Conservation (phyloP, 2,888 invertebrate genomes). For the Chorisops tibialis region DNA sequence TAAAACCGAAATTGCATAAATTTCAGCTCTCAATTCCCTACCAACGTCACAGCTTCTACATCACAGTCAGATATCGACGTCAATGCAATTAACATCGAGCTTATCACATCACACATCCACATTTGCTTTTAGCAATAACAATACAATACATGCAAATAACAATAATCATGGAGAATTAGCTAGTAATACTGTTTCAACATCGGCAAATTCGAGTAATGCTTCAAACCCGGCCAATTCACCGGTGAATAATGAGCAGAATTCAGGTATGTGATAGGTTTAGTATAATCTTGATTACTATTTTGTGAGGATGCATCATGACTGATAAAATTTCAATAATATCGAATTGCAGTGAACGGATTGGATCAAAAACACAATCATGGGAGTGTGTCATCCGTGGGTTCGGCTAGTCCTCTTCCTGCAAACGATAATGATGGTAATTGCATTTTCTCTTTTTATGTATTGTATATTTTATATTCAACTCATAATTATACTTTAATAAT, state of each 20-base stretch:
- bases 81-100: constrained; percentile 49
- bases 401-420: constrained; percentile 47
- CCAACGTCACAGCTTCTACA: constrained; percentile 49
- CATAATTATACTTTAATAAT: too few relatives aligned
- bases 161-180: constrained; percentile 41
- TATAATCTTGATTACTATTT: background rate
- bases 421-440: constrained; percentile 50
- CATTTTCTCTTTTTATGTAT: too few relatives aligned
- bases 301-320: too few relatives aligned
- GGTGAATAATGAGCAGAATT: constrained; percentile 40
- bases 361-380: constrained; percentile 45
- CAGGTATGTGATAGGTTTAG: constrained; percentile 20
- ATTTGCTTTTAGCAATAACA: constrained; percentile 45
- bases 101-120: constrained; percentile 42
- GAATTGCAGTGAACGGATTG: constrained; percentile 33
- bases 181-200: constrained; percentile 44
- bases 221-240: constrained; percentile 50
- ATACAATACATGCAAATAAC: constrained; percentile 40
- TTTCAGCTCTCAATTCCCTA: constrained; percentile 36
- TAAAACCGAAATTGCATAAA: background rate
- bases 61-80: constrained; percentile 48
- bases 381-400: constrained; percentile 50
- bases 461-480: too few relatives aligned
- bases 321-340: too few relatives aligned
- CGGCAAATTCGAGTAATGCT: constrained; percentile 49